phyloP scores from a whole-genome alignment of 2,797 vertebrate genomes.

The Oreonectes daqikongensis region DNA sequence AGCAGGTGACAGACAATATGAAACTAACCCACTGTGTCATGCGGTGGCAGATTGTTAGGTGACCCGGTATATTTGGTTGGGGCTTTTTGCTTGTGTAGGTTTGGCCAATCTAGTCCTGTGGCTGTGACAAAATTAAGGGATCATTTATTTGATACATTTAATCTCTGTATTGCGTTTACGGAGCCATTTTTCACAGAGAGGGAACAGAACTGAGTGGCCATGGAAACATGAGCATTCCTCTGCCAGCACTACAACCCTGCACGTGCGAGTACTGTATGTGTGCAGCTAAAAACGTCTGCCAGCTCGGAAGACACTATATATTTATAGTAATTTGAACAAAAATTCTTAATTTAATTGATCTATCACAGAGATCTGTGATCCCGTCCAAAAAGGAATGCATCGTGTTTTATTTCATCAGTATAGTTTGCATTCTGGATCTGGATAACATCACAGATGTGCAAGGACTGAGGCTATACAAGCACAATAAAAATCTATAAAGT shows the following conservation, averaged over 20 bases:
- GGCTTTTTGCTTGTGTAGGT: slow-evolving; percentile 63
- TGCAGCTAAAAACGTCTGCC: too few relatives aligned
- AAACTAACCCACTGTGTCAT: slow-evolving; percentile 58
- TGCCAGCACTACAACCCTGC: slow-evolving; percentile 24
- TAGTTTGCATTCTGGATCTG: slow-evolving; percentile 5
- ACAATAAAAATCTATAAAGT: slow-evolving; percentile 6
- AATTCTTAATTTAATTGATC: not conserved
- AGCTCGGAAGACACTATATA: slow-evolving; percentile 2
- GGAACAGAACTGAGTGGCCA: slow-evolving; percentile 45
- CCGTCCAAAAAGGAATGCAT: slow-evolving; percentile 12
- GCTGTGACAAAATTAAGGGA: slow-evolving; percentile 51
- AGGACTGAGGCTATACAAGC: slow-evolving; percentile 22
- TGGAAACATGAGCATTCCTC: slow-evolving; percentile 50
- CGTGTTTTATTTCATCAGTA: slow-evolving; percentile 18
- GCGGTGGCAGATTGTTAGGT: slow-evolving; percentile 66
- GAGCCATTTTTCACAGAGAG: slow-evolving; percentile 33
- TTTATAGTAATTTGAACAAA: not conserved
- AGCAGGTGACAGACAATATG: slow-evolving; percentile 60
- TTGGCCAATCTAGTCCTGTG: slow-evolving; percentile 52
- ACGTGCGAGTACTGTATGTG: slow-evolving; percentile 40
- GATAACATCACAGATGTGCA: slow-evolving; percentile 16
- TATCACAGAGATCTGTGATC: slow-evolving; percentile 9
- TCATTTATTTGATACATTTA: slow-evolving; percentile 48
- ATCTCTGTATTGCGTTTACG: slow-evolving; percentile 31
- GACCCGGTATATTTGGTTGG: slow-evolving; percentile 63